These are phyloP conservation scores for Drosophila kokeensis DNA, from an alignment of 2,888 invertebrate species.

Conservation along the genomic window DNA sequence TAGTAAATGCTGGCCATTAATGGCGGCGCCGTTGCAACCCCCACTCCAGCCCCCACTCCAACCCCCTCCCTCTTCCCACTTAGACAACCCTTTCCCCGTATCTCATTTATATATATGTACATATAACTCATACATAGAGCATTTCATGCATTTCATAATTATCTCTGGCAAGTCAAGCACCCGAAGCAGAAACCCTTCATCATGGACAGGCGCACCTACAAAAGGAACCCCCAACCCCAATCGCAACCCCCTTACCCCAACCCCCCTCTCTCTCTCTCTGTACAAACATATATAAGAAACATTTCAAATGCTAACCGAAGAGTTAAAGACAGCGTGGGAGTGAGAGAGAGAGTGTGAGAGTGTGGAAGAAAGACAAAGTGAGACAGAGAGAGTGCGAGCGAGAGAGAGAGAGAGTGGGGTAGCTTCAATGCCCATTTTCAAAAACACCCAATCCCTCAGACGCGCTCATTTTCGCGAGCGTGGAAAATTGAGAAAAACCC, in stretches of 20 bases:
- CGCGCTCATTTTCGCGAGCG: conserved; percentile 79
- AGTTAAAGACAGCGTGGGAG: conserved; percentile 36
- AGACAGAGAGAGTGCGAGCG: not conserved
- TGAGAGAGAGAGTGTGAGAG: not conserved
- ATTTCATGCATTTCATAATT: conserved; percentile 78
- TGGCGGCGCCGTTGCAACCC: conserved; percentile 56
- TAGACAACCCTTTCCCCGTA: conserved; percentile 1
- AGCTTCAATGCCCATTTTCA: conserved; percentile 15
- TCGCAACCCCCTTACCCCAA: not conserved
- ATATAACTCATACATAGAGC: conserved; percentile 69
- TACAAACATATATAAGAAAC: conserved; percentile 39
- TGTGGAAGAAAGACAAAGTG: not conserved
- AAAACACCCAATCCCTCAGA: conserved; percentile 33
- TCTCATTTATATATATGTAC: conserved; percentile 39
- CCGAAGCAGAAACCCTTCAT: conserved; percentile 79
- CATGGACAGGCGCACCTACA: conserved; percentile 72
- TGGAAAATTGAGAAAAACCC: conserved; percentile 65
- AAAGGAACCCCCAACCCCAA: conserved; percentile 21
- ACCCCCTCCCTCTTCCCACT: not conserved
- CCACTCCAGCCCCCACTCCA: not conserved
- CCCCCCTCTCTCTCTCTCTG: not conserved
- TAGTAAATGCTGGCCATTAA: conserved; percentile 77
- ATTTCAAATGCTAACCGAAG: conserved; percentile 55
- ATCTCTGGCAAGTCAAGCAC: conserved; percentile 76
- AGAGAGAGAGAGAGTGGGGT: conserved; percentile 23